Conservation (phyloP, 2,888 invertebrate species). For the Zaprionus bogoriensis region DNA sequence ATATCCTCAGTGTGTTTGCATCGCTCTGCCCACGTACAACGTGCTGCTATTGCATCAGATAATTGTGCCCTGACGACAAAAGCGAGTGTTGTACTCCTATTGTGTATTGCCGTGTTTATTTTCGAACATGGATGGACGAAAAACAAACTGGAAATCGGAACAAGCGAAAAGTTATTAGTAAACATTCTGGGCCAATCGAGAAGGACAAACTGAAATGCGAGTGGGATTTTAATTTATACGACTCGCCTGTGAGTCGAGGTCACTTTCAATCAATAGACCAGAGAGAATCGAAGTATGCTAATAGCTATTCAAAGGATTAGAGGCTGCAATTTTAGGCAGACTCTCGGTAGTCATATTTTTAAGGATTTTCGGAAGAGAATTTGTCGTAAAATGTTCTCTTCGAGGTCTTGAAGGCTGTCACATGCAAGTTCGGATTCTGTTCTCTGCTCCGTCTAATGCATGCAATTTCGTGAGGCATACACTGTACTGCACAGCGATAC, state of each 20-base stretch:
- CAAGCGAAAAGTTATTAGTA: slow-evolving; percentile 16
- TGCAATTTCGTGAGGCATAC: slow-evolving; percentile 40
- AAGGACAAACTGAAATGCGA: background rate
- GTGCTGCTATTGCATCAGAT: slow-evolving; percentile 63
- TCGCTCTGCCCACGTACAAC: too few species aligned
- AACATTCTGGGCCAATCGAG: slow-evolving; percentile 1
- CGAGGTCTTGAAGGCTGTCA: slow-evolving; percentile 13
- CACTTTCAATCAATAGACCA: background rate
- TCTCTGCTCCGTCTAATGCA: slow-evolving; percentile 4
- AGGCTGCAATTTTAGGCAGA: background rate
- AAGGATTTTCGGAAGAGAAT: too few species aligned
- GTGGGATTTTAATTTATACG: background rate
- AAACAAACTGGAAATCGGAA: slow-evolving; percentile 26
- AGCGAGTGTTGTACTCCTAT: slow-evolving; percentile 29
- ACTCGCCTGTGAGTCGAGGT: background rate
- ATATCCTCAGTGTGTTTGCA: too few species aligned
- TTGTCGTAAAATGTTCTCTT: background rate
- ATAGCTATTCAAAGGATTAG: background rate
- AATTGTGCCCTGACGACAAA: slow-evolving; percentile 59
- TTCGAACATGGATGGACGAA: slow-evolving; percentile 42
- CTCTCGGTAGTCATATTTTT: too few species aligned
- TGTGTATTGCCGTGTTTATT: slow-evolving; percentile 47
- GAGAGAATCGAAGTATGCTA: background rate
- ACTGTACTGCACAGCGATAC: background rate
- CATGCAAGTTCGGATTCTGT: slow-evolving; percentile 19